Evolutionary conservation across 2,888 invertebrate genomes (phyloP).

Genomic region (Carterocephalus palaemon): DNA sequence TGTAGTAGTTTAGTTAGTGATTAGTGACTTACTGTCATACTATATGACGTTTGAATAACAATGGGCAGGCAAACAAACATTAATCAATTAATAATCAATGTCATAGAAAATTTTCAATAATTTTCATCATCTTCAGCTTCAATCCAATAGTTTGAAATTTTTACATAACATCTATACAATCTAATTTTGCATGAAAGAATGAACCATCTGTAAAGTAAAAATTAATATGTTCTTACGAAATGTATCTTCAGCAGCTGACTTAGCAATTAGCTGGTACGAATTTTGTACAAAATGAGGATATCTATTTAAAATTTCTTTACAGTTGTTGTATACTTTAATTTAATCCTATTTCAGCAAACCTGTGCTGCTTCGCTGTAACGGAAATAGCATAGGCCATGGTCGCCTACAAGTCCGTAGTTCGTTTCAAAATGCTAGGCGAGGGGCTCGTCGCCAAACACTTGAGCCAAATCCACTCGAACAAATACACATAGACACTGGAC

Average conservation of each 20-base stretch:
- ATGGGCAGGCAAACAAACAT: too few relatives aligned
- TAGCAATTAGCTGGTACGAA: conserved; percentile 58
- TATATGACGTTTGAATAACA: too few relatives aligned
- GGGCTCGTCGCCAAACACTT: conserved; percentile 41
- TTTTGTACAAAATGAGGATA: conserved; percentile 1
- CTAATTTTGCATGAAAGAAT: conserved; percentile 39
- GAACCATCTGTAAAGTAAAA: conserved; percentile 35
- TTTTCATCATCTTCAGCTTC: conserved; percentile 23
- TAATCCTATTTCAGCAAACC: conserved; percentile 39
- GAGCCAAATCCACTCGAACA: conserved; percentile 64
- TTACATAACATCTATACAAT: neutral
- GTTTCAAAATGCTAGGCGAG: conserved; percentile 56
- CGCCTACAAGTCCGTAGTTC: conserved; percentile 54
- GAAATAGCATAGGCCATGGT: conserved; percentile 32
- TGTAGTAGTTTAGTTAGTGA: too few relatives aligned
- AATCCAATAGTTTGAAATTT: conserved; percentile 4
- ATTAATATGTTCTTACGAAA: conserved; percentile 67
- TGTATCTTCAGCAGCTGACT: conserved; percentile 58
- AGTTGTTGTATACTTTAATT: neutral
- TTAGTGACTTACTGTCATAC: too few relatives aligned
- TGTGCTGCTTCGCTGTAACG: conserved; percentile 30
- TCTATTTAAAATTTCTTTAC: neutral
- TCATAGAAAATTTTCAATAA: too few relatives aligned
- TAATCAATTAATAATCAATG: too few relatives aligned
- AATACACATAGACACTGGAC: conserved; percentile 60